These are phyloP conservation scores for Parauchenoglanis ngamensis DNA, from an alignment of 2,797 vertebrate genomes.

Conservation along the genomic window DNA sequence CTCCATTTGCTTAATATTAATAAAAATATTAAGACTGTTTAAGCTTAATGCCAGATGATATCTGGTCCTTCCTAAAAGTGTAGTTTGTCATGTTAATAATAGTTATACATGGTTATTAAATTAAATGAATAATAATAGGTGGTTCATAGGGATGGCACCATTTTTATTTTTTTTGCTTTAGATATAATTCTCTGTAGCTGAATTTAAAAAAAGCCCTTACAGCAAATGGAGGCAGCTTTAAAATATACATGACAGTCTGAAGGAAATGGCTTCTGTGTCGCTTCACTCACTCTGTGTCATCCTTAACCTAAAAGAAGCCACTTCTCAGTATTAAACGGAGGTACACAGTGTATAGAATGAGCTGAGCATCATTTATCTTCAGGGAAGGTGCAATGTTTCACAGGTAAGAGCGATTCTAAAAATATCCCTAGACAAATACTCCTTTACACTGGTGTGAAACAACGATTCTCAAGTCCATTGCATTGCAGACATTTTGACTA, in stretches of 20 bases:
- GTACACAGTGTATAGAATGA: not conserved
- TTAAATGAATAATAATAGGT: not conserved
- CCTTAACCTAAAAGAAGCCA: slow-evolving; percentile 17
- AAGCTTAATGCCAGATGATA: not conserved
- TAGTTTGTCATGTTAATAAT: not conserved
- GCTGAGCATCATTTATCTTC: not conserved
- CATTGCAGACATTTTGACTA: not conserved
- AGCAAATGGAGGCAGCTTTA: slow-evolving; percentile 28
- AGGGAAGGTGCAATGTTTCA: not conserved
- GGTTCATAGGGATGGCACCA: not conserved
- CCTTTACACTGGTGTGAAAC: not conserved
- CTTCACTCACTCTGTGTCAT: not conserved
- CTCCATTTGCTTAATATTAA: no score
- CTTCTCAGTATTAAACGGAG: not conserved
- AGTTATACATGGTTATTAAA: not conserved
- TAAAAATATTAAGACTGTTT: not conserved
- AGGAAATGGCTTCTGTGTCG: slow-evolving; percentile 5
- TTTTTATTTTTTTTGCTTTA: not conserved
- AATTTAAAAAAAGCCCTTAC: not conserved
- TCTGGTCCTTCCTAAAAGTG: not conserved
- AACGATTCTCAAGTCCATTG: not conserved
- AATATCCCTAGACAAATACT: not conserved
- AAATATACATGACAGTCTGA: slow-evolving; percentile 34
- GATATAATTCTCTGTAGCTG: not conserved
- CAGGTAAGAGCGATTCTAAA: not conserved